Base-by-base conservation (phyloP, 2,113 vertebrate genomes). In the Atherinomorus stipes region DNA sequence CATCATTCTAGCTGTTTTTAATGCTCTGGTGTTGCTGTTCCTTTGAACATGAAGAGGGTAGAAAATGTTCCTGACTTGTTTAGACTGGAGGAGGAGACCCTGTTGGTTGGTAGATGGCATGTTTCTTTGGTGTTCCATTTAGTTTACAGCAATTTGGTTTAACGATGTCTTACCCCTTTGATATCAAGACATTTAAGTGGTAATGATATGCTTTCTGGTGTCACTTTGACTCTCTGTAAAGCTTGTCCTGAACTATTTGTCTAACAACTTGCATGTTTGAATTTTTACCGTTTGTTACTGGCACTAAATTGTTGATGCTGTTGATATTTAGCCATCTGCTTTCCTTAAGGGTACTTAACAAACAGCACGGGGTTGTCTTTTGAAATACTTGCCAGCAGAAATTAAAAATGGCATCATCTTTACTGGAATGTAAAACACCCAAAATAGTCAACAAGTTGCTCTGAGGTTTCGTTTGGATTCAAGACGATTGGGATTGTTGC, bases 101-200 rank as follows among this genome's bases (percentile, higher is more conserved):
- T 45, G 7, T 21, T 34, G 26, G 49, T 64, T 64, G 23, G 52
- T 44, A 45, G 59, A 47, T 59, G 9, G 0, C 49, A 52, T n/a
- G 51, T 60, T 70, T 53, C 45, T 40, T 74, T 47, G 22, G 23
- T 68, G 38, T 71, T 78, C 22, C 8, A 47, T 80, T 84, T 71
- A 63, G 71, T 74, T 84, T 45, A 38, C 34, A 75, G 59, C 8
- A 58, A 2, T 59, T 54, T 2, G 15, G 9, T 19, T 31, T 62
- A 16, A 59, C 57, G 22, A 23, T 4, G 47, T 19, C 23, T 15
- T 38, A 37, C 19, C 11, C 50, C 16, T 11, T 22, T 44, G n/a
- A n/a, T n/a, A n/a, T 26, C 50, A n/a, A 21, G 7, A 22, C 31
- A 34, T 6, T 28, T 28, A 34, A 19, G 44, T 47, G 21, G 11